Evolutionary conservation across 1,140 invertebrate genomes (phyloP).

Genomic region (Batillaria attramentaria): DNA sequence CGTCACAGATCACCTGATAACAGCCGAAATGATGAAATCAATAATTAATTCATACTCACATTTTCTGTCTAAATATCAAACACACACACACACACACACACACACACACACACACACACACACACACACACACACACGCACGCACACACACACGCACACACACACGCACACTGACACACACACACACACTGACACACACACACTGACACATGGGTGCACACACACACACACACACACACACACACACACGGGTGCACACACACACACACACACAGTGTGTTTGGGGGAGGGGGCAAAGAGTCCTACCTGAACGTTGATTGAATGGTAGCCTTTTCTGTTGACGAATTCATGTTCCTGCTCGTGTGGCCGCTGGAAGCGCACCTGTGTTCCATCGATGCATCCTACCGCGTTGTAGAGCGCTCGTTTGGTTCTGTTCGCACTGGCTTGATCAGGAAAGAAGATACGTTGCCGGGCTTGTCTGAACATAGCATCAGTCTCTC

Average conservation of each 20-base stretch:
- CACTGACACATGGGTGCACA: neutral
- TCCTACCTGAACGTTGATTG: constrained; percentile 35
- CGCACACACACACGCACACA: neutral
- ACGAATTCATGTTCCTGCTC: constrained; percentile 34
- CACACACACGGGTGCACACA: constrained; percentile 5
- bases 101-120: neutral
- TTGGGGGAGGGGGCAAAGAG: constrained; percentile 9
- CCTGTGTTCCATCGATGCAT: constrained; percentile 36
- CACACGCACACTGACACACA: neutral
- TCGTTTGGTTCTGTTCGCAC: too few relatives aligned
- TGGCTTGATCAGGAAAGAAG: too few relatives aligned
- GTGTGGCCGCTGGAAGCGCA: constrained; percentile 24
- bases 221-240: constrained; percentile 58
- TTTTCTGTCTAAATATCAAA: too few relatives aligned
- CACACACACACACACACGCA: neutral
- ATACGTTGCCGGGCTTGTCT: too few relatives aligned
- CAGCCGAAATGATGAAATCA: too few relatives aligned
- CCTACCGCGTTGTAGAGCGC: constrained; percentile 17
- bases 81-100: too few relatives aligned
- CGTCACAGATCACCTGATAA: too few relatives aligned
- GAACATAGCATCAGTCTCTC: too few relatives aligned
- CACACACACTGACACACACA: neutral
- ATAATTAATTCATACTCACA: too few relatives aligned
- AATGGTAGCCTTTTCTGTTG: constrained; percentile 39
- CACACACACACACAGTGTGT: constrained; percentile 8